Conservation (phyloP, 2,797 vertebrate genomes). For the Cephalopachus bancanus region DNA sequence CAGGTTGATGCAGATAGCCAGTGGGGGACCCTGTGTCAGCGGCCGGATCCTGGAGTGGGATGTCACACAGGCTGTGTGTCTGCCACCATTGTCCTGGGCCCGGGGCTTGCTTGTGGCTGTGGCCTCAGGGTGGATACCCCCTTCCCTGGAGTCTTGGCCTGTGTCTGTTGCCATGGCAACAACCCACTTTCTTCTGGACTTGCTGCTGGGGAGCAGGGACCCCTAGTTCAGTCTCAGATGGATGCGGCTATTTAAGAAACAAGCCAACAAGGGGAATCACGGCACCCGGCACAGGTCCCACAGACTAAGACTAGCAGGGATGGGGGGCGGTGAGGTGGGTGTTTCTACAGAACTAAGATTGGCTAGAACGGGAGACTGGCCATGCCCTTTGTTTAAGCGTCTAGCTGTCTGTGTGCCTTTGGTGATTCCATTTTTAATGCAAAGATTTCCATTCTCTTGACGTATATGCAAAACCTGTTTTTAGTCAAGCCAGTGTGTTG, state of each 20-base stretch:
- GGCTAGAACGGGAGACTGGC: background rate
- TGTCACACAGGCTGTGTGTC: slow-evolving; percentile 69
- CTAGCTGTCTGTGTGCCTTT: slow-evolving; percentile 20
- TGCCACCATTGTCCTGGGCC: background rate
- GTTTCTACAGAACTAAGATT: slow-evolving; percentile 37
- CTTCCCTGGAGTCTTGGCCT: slow-evolving; percentile 71
- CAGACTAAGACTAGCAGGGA: background rate
- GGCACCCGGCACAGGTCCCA: background rate
- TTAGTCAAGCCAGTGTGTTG: slow-evolving; percentile 16
- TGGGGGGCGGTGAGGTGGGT: background rate
- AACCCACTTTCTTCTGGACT: slow-evolving; percentile 83
- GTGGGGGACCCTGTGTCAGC: slow-evolving; percentile 62
- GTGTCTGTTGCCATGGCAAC: slow-evolving; percentile 77
- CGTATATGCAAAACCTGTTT: slow-evolving; percentile 54
- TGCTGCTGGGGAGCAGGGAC: slow-evolving; percentile 72
- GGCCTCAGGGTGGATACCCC: slow-evolving; percentile 65
- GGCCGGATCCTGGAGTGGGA: slow-evolving; percentile 40
- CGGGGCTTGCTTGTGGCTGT: slow-evolving; percentile 62
- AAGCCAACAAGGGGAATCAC: slow-evolving; percentile 70
- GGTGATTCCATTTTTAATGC: slow-evolving; percentile 72
- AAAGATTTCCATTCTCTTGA: slow-evolving; percentile 70
- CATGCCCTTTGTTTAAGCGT: slow-evolving; percentile 75
- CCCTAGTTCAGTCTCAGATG: background rate
- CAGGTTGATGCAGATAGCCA: slow-evolving; percentile 73
- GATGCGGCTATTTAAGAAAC: slow-evolving; percentile 60